Evolutionary conservation across 2,797 vertebrate genomes (phyloP).

Genomic region (Poeciliopsis presidionis): DNA sequence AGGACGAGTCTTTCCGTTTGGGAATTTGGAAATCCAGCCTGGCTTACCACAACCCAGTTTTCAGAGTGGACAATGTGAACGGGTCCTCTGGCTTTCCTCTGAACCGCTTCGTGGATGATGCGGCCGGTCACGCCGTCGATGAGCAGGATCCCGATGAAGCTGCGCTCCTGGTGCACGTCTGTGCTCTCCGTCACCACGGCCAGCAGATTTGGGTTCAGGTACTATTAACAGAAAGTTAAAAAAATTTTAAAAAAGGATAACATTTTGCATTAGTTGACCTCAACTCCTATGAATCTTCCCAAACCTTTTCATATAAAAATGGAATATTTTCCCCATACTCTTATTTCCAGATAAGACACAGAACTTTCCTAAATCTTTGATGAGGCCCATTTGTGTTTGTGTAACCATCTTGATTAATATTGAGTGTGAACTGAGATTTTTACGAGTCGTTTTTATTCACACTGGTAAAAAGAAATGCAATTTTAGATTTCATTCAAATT

Average conservation of each 20-base stretch:
- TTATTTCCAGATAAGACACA: not conserved
- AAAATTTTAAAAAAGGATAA: not conserved
- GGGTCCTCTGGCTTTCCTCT: constrained; percentile 92
- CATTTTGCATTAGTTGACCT: not conserved
- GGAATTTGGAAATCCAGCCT: not conserved
- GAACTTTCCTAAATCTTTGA: constrained; percentile 2
- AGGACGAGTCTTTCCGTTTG: not conserved
- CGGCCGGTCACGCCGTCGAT: constrained; percentile 94
- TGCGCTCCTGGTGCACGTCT: constrained; percentile 90
- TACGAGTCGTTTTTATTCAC: not conserved
- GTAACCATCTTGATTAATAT: not conserved
- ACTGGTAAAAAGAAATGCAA: not conserved
- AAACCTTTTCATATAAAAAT: not conserved
- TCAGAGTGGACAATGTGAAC: constrained; percentile 96
- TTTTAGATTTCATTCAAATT: not conserved
- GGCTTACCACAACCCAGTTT: constrained; percentile 98
- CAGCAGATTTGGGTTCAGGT: constrained; percentile 95
- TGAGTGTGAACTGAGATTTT: not conserved
- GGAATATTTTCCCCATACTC: not conserved
- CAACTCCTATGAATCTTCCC: not conserved
- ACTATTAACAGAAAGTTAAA: constrained; percentile 72
- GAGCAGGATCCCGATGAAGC: constrained; percentile 92
- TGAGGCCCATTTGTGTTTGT: not conserved
- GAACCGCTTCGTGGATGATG: constrained; percentile 93
- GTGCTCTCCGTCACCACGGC: constrained; percentile 94